These are phyloP conservation scores for Microcaecilia unicolor DNA, from an alignment of 2,797 vertebrate species.

Conservation along the genomic window DNA sequence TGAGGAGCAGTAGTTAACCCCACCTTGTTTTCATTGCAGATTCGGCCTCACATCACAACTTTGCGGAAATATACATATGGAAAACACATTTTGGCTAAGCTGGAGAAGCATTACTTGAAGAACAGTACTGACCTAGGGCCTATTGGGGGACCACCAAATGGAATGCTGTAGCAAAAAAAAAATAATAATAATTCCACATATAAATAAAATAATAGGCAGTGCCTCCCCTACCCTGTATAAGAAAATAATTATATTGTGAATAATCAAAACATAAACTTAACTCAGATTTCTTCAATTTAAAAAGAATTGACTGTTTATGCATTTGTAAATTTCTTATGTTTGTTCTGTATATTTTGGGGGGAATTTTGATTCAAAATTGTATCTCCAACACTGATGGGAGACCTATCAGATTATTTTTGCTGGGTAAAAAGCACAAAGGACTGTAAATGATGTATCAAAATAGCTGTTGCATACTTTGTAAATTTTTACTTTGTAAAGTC, in stretches of 20 bases:
- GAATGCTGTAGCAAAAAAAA: slow-evolving; percentile 69
- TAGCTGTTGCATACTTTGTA: slow-evolving; percentile 87
- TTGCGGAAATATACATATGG: slow-evolving; percentile 95
- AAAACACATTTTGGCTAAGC: slow-evolving; percentile 95
- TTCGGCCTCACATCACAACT: slow-evolving; percentile 93
- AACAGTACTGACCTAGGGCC: slow-evolving; percentile 88
- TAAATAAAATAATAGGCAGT: slow-evolving; percentile 8
- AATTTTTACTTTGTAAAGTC: slow-evolving; percentile 98
- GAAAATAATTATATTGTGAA: slow-evolving; percentile 53
- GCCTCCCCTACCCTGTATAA: not conserved
- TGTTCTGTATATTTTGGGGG: slow-evolving; percentile 66
- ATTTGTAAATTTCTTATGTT: slow-evolving; percentile 67
- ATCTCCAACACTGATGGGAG: slow-evolving; percentile 52
- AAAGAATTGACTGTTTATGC: slow-evolving; percentile 70
- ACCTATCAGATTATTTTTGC: slow-evolving; percentile 64
- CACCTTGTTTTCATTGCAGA: slow-evolving; percentile 56
- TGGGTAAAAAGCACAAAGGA: slow-evolving; percentile 83
- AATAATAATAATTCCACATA: slow-evolving; percentile 9
- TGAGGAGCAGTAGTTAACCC: too few relatives aligned
- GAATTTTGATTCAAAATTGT: slow-evolving; percentile 45
- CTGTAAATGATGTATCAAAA: slow-evolving; percentile 91
- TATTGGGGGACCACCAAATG: slow-evolving; percentile 87
- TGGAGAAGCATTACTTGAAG: slow-evolving; percentile 98
- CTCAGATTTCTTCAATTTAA: slow-evolving; percentile 55
- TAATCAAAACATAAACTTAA: slow-evolving; percentile 64